These are phyloP conservation scores for Catocala sponsa DNA, from an alignment of 2,888 invertebrate genomes.

Conservation along the genomic window DNA sequence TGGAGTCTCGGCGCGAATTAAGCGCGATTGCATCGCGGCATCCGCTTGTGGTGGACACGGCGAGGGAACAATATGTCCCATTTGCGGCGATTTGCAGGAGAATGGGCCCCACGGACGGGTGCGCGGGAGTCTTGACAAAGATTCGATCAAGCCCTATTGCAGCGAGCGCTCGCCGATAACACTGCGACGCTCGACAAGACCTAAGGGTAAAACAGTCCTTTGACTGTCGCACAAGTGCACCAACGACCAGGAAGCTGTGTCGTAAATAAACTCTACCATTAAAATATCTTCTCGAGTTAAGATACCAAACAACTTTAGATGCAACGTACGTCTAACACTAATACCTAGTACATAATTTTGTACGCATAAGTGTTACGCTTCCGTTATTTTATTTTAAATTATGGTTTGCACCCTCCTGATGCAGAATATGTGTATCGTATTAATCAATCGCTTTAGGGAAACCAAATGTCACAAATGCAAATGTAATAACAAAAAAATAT, in stretches of 20 bases:
- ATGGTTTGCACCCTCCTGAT: too few relatives aligned
- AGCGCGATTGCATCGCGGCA: conserved; percentile 64
- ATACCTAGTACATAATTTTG: too few relatives aligned
- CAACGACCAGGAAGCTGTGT: conserved; percentile 36
- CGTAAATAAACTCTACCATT: conserved; percentile 42
- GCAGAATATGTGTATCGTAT: too few relatives aligned
- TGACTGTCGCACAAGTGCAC: conserved; percentile 41
- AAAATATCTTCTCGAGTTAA: conserved; percentile 25
- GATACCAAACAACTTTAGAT: not conserved
- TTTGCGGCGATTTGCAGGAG: conserved; percentile 52
- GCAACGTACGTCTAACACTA: not conserved
- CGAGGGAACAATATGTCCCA: conserved; percentile 60
- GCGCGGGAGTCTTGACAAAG: conserved; percentile 49
- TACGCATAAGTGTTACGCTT: too few relatives aligned
- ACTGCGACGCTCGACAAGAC: conserved; percentile 46
- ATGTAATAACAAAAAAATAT: too few relatives aligned
- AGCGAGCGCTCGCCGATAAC: conserved; percentile 42
- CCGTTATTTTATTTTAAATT: too few relatives aligned
- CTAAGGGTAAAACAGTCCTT: conserved; percentile 45
- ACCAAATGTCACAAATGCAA: too few relatives aligned
- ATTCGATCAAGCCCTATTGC: conserved; percentile 52
- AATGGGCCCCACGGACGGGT: conserved; percentile 44
- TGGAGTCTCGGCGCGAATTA: conserved; percentile 50
- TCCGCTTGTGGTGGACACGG: conserved; percentile 57
- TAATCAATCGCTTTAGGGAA: too few relatives aligned